phyloP scores from a whole-genome alignment of 1,140 invertebrate genomes.

The Diorhabda elongata region DNA sequence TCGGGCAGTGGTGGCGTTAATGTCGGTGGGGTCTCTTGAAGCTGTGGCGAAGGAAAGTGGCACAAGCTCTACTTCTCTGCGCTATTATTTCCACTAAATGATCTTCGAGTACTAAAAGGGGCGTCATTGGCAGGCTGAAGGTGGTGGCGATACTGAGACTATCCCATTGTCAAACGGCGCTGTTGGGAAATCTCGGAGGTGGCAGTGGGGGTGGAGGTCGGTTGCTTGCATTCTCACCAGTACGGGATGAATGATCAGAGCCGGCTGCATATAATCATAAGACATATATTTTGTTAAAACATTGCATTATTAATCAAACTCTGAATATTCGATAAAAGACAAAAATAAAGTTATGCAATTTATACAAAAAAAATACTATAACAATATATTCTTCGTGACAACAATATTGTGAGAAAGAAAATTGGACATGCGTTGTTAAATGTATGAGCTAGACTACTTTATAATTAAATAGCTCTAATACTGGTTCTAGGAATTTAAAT shows the following conservation, averaged over 20 bases:
- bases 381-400: too few relatives aligned
- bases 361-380: too few relatives aligned
- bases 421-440: too few relatives aligned
- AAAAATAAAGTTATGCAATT: too few relatives aligned
- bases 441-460: too few relatives aligned
- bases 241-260: slow-evolving; percentile 42
- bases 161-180: slow-evolving; percentile 65
- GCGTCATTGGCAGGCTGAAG: slow-evolving; percentile 46
- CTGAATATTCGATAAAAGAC: too few relatives aligned
- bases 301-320: too few relatives aligned
- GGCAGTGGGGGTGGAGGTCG: slow-evolving; percentile 61
- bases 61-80: slow-evolving; percentile 52
- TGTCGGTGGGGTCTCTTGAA: slow-evolving; percentile 42
- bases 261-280: slow-evolving; percentile 35
- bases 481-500: too few relatives aligned
- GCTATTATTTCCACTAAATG: slow-evolving; percentile 53
- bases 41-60: slow-evolving; percentile 49
- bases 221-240: slow-evolving; percentile 35
- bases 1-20: slow-evolving; percentile 13
- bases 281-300: too few relatives aligned
- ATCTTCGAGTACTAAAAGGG: slow-evolving; percentile 49
- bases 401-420: too few relatives aligned
- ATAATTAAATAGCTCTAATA: too few relatives aligned
- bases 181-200: slow-evolving; percentile 62
- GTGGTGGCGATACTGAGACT: slow-evolving; percentile 52